A percentile compares a stretch with the other conserved stretches of the same genome.
Conservation (phyloP, 2,888 invertebrate species). For the Andrena flavipes region DNA sequence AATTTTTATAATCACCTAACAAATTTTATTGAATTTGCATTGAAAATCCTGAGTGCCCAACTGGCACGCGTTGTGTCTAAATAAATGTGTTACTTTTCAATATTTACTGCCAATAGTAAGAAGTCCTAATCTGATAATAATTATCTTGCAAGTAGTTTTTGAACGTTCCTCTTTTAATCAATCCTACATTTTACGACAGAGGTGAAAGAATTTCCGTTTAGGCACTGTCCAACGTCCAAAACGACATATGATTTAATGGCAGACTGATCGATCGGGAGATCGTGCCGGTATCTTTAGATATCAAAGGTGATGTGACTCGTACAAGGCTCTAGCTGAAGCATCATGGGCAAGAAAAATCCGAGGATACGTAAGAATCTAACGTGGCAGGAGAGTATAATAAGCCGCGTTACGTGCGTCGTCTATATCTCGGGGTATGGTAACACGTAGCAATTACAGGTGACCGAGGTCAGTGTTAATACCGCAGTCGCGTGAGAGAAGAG, state of each 20-base stretch:
- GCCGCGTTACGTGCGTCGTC: constrained; percentile 71
- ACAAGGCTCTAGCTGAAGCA: constrained; percentile 37
- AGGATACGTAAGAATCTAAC: constrained; percentile 58
- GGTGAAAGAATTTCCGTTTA: not conserved
- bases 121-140: too few relatives aligned
- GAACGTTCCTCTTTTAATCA: too few relatives aligned
- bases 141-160: too few relatives aligned
- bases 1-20: too few relatives aligned
- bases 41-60: too few relatives aligned
- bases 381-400: constrained; percentile 32
- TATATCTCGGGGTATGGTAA: constrained; percentile 62
- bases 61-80: too few relatives aligned
- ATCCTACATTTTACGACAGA: too few relatives aligned
- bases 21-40: too few relatives aligned
- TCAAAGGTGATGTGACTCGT: constrained; percentile 20
- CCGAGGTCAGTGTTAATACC: constrained; percentile 84
- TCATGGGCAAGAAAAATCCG: constrained; percentile 46
- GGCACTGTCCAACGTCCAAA: too few relatives aligned
- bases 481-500: constrained; percentile 83
- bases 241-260: too few relatives aligned
- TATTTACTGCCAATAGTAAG: too few relatives aligned
- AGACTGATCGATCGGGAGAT: not conserved
- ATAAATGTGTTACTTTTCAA: too few relatives aligned
- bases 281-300: not conserved
- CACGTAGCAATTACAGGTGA: constrained; percentile 83